Percentiles rank a stretch among this genome's conserved stretches.
Evolutionary conservation across 2,888 invertebrate species (phyloP).

Genomic region (Lithophane ornitopus): DNA sequence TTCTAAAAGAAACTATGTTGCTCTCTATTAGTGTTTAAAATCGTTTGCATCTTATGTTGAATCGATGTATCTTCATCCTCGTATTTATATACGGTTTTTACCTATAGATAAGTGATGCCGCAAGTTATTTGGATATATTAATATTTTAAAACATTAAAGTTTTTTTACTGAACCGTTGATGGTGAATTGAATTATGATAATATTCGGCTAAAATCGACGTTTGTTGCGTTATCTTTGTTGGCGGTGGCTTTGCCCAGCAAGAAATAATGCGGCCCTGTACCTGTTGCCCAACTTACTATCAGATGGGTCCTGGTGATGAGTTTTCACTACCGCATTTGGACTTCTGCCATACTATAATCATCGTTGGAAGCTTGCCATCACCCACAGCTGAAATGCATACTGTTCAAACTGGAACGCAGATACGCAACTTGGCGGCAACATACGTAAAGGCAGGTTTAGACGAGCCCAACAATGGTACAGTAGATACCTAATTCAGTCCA

Average conservation of each 20-base stretch:
- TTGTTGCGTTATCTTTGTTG: neutral
- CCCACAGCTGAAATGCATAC: neutral
- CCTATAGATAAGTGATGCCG: neutral
- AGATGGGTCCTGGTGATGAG: neutral
- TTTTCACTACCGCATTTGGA: neutral
- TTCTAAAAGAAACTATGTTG: constrained; percentile 14
- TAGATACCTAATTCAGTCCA: no score
- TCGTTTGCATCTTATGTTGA: constrained; percentile 9
- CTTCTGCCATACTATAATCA: neutral
- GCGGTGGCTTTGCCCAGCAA: neutral
- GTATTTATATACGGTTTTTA: constrained; percentile 17
- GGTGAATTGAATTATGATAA: neutral
- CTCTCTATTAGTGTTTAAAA: constrained; percentile 24
- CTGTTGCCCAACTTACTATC: neutral
- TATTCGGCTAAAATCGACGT: neutral
- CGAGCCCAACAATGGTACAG: no score
- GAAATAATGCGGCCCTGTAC: neutral
- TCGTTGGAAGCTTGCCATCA: neutral
- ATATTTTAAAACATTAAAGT: neutral
- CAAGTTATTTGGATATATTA: neutral
- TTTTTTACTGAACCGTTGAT: neutral
- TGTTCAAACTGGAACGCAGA: neutral
- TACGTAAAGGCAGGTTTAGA: no score
- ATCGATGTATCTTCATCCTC: constrained; percentile 17
- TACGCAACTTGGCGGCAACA: neutral